Conservation (phyloP, 2,797 vertebrate species). For the Dendrocincla fuliginosa region DNA sequence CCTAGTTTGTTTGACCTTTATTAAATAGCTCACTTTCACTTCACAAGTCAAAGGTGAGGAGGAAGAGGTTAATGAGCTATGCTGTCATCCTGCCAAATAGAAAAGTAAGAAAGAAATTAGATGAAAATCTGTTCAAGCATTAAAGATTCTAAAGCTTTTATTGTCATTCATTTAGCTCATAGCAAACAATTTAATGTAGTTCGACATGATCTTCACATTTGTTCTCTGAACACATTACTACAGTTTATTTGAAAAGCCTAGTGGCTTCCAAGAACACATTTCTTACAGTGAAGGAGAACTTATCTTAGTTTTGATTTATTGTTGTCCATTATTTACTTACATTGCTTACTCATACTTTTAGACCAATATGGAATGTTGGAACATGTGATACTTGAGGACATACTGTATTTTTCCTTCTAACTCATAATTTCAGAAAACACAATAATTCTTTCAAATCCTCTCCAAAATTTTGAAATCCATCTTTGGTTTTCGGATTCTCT, state of each 20-base stretch:
- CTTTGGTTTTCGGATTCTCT: background rate
- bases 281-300: background rate
- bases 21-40: background rate
- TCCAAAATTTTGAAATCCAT: background rate
- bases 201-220: constrained; percentile 44
- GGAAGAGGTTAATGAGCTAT: background rate
- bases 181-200: constrained; percentile 58
- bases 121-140: constrained; percentile 56
- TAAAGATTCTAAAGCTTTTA: constrained; percentile 51
- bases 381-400: background rate
- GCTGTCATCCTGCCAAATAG: background rate
- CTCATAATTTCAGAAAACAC: background rate
- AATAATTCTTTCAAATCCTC: background rate
- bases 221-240: constrained; percentile 43
- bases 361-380: background rate
- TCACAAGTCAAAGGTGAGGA: background rate
- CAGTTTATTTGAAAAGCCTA: constrained; percentile 31
- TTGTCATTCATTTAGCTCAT: constrained; percentile 62
- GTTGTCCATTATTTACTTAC: background rate
- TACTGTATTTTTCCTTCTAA: background rate
- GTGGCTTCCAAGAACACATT: background rate
- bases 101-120: constrained; percentile 35
- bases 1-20: background rate
- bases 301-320: background rate
- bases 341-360: background rate